These are phyloP conservation scores for Anas georgica DNA, from an alignment of 2,797 vertebrate genomes.

Conservation along the genomic window DNA sequence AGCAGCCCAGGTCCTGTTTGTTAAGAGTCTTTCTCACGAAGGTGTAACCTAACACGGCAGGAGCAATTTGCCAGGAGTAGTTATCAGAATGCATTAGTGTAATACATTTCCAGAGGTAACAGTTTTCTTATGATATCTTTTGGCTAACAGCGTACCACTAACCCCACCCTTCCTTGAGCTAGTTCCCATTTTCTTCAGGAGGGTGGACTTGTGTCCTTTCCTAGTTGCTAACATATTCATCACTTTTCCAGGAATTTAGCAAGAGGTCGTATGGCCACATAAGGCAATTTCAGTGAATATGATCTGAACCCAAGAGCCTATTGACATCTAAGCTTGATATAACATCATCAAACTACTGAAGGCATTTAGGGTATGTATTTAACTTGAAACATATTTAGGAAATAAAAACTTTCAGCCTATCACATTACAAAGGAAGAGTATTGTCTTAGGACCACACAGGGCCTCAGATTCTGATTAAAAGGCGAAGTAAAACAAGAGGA, in stretches of 20 bases:
- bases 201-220: not conserved
- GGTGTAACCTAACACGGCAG: rapidly evolving
- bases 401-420: not conserved
- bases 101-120: not conserved
- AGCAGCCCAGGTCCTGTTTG: not conserved
- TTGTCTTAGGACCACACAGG: not conserved
- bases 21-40: not conserved
- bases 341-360: not conserved
- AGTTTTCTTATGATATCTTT: not conserved
- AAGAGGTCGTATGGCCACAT: not conserved
- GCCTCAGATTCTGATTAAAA: not conserved
- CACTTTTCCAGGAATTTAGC: constrained; percentile 10
- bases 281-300: not conserved
- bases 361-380: constrained; percentile 5
- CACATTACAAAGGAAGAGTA: not conserved
- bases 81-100: not conserved
- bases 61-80: not conserved
- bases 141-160: not conserved
- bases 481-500: not conserved
- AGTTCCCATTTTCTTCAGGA: not conserved
- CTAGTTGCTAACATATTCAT: not conserved
- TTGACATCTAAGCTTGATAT: not conserved
- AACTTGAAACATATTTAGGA: not conserved
- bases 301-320: not conserved
- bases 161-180: not conserved